Evolutionary conservation across 1,140 invertebrate genomes (phyloP), one percentile per base, ranked within the genome.

Genomic region (Melanaphis sacchari): DNA sequence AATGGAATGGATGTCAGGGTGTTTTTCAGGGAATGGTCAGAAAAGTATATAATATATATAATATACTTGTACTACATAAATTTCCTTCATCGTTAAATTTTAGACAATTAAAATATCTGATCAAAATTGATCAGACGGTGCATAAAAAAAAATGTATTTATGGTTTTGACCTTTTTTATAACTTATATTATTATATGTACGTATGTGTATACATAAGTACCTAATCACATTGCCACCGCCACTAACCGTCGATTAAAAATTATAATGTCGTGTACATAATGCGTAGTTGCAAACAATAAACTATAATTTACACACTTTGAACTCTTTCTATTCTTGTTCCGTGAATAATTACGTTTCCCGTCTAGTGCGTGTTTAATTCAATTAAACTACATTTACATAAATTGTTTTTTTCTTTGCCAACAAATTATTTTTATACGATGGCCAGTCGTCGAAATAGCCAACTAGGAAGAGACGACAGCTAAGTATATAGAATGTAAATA

Each of bases 261-360:
- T 89, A 89, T 52, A 89, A 89, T 89, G 52, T 38, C 87, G n/a
- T 88, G 85, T 88, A 31, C 40, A 8, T 36, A 49, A 46, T 88
- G 85, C 43, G 43, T 36, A 36, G 41, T 43, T 41, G 26, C 26
- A 46, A 87, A 87, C 84, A 43, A 87, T 87, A 87, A 43, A 22
- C 43, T 38, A 52, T 36, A 52, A 46, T 49, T 49, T 43, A 36
- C 41, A 46, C 43, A 49, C 85, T 88, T 49, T 49, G 85, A 88
- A 89, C 87, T 89, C 43, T 89, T 89, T 89, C 46, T 18, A 49
- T 89, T 52, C 43, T 89, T 46, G 43, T 46, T 46, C 36, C 46
- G 87, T 46, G 46, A 89, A 88, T 46, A 89, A 89, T 46, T n/a
- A 52, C n/a, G 9, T 89, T 89, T 89, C n/a, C 87, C 87, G 87